phyloP scores from a whole-genome alignment of 2,888 invertebrate species.

The Molorchus minor region DNA sequence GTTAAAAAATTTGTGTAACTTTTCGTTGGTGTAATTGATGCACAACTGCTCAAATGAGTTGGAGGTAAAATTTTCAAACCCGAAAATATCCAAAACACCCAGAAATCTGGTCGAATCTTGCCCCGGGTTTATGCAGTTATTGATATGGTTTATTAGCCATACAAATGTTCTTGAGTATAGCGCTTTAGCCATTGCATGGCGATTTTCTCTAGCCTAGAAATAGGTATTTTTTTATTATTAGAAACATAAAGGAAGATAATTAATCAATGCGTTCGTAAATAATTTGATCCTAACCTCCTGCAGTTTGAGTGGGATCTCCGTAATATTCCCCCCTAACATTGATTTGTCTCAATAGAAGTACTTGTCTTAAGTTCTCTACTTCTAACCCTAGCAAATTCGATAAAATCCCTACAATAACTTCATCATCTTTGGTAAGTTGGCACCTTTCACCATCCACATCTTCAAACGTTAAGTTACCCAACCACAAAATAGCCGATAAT shows the following conservation, averaged over 20 bases:
- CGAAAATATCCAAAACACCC: conserved; percentile 92
- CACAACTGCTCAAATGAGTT: conserved; percentile 94
- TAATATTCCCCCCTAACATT: conserved; percentile 93
- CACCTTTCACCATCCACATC: conserved; percentile 90
- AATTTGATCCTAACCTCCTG: conserved; percentile 72
- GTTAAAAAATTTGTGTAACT: conserved; percentile 95
- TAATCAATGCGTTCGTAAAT: too few species aligned
- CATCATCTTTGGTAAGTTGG: conserved; percentile 75
- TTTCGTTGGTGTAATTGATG: conserved; percentile 94
- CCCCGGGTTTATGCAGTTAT: conserved; percentile 90
- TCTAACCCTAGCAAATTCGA: conserved; percentile 79
- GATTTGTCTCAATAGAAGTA: conserved; percentile 75
- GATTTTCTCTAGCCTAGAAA: conserved; percentile 83
- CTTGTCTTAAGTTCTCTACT: conserved; percentile 77
- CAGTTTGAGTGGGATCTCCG: conserved; percentile 87
- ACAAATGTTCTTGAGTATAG: conserved; percentile 90
- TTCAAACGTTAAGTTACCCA: conserved; percentile 87
- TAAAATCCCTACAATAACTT: conserved; percentile 77
- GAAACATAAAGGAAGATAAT: too few species aligned
- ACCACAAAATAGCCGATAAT: conserved; percentile 88
- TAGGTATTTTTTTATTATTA: conserved; percentile 3
- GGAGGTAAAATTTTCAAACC: conserved; percentile 90
- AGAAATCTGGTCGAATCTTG: conserved; percentile 80
- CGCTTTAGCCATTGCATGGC: conserved; percentile 94
- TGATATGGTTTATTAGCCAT: conserved; percentile 92